These are phyloP conservation scores for Cydia pomonella DNA, from an alignment of 1,140 invertebrate species.

Conservation along the genomic window DNA sequence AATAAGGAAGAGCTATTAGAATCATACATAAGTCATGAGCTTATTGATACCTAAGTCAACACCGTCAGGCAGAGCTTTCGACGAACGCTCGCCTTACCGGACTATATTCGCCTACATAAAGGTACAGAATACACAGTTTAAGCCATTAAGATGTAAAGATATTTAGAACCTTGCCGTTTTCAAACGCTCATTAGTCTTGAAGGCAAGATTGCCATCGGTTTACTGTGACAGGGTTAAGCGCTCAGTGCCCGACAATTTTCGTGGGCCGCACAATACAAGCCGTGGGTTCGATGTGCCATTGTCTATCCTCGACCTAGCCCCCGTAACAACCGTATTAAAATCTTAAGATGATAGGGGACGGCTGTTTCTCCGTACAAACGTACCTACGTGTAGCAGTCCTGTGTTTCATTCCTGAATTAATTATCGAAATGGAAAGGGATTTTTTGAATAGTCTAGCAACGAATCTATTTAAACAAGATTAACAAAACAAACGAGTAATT, in stretches of 20 bases:
- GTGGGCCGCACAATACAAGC: slow-evolving; percentile 1
- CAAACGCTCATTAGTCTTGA: neutral
- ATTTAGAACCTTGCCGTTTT: slow-evolving; percentile 4
- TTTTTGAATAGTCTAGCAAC: too few relatives aligned
- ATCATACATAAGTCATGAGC: slow-evolving; percentile 28
- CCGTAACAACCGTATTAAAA: slow-evolving; percentile 39
- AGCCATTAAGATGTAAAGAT: slow-evolving; percentile 7
- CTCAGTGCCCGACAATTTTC: neutral
- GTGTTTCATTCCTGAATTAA: too few relatives aligned
- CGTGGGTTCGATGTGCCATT: slow-evolving; percentile 41
- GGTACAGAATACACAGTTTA: neutral
- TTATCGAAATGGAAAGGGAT: too few relatives aligned
- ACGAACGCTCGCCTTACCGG: neutral
- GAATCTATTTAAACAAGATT: too few relatives aligned
- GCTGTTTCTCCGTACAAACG: neutral
- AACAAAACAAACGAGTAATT: too few relatives aligned
- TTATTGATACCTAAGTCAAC: slow-evolving; percentile 30
- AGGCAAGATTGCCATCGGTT: neutral
- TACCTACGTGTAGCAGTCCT: too few relatives aligned
- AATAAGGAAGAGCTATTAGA: slow-evolving; percentile 32
- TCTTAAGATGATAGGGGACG: neutral
- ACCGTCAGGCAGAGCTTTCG: slow-evolving; percentile 23
- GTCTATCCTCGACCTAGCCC: slow-evolving; percentile 42
- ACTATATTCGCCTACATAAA: neutral
- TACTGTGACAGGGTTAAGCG: neutral